These are phyloP conservation scores for Trissolcus brochymenae DNA, from an alignment of 2,888 invertebrate genomes.

Conservation along the genomic window DNA sequence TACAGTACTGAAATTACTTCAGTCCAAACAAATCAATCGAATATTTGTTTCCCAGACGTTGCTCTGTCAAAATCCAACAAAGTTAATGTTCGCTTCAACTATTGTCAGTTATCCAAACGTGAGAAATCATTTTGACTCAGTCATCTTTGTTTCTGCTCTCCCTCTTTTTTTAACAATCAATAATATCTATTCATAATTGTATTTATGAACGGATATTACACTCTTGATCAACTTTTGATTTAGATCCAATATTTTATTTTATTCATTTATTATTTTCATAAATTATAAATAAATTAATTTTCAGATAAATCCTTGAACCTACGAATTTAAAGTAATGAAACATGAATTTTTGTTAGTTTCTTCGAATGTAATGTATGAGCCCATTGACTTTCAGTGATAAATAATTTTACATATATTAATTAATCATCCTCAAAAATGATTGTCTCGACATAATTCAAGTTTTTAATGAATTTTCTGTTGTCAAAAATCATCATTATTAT, in stretches of 20 bases:
- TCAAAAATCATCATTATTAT: background rate
- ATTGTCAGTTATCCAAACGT: background rate
- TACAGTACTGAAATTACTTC: constrained; percentile 2
- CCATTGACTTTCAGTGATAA: background rate
- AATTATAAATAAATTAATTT: too few relatives aligned
- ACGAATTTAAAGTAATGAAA: background rate
- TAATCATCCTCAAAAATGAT: constrained; percentile 35
- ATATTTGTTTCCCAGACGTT: background rate
- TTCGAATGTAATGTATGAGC: background rate
- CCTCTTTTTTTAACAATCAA: too few relatives aligned
- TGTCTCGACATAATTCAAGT: constrained; percentile 41
- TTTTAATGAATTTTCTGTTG: background rate
- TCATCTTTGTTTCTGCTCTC: background rate
- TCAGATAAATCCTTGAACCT: too few relatives aligned
- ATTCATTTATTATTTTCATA: too few relatives aligned
- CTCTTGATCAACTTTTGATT: too few relatives aligned
- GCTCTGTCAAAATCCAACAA: background rate
- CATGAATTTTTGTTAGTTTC: background rate
- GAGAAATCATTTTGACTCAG: background rate
- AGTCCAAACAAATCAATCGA: constrained; percentile 1
- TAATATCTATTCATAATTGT: too few relatives aligned
- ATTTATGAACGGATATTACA: too few relatives aligned
- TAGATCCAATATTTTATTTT: too few relatives aligned
- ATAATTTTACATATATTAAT: background rate
- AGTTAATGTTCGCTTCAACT: background rate